phyloP scores from a whole-genome alignment of 2,888 invertebrate species.

The Emesis furor region DNA sequence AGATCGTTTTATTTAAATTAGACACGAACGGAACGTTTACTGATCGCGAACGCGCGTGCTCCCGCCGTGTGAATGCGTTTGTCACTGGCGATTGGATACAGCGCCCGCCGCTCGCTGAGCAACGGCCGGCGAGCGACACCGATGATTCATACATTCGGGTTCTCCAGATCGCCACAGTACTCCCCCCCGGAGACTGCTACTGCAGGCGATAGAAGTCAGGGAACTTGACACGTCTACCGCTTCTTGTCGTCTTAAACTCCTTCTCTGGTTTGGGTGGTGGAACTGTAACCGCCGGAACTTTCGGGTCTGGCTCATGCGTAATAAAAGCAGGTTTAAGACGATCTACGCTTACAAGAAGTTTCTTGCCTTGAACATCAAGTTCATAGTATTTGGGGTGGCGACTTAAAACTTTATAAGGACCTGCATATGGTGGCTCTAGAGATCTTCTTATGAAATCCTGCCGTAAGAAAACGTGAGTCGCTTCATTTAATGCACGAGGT shows the following conservation, averaged over 20 bases:
- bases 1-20: too few species aligned
- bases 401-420: conserved; percentile 45
- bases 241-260: conserved; percentile 10
- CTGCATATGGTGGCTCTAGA: conserved; percentile 47
- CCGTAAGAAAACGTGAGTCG: conserved; percentile 38
- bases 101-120: too few species aligned
- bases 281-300: not conserved
- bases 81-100: too few species aligned
- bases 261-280: not conserved
- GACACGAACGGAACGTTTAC: too few species aligned
- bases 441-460: conserved; percentile 36
- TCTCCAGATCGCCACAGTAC: conserved; percentile 20
- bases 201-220: conserved; percentile 46
- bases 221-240: conserved; percentile 31
- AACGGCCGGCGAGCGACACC: too few species aligned
- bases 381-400: conserved; percentile 29
- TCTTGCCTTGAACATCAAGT: conserved; percentile 38
- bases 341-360: conserved; percentile 31
- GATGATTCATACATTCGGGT: not conserved
- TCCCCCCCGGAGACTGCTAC: conserved; percentile 49
- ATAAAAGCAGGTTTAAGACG: conserved; percentile 47
- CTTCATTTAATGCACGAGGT: conserved; percentile 19
- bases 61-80: too few species aligned
- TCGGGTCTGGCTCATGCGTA: not conserved
- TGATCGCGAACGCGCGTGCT: too few species aligned